phyloP scores from a whole-genome alignment of 2,888 invertebrate genomes.

The Rhagonycha lutea region DNA sequence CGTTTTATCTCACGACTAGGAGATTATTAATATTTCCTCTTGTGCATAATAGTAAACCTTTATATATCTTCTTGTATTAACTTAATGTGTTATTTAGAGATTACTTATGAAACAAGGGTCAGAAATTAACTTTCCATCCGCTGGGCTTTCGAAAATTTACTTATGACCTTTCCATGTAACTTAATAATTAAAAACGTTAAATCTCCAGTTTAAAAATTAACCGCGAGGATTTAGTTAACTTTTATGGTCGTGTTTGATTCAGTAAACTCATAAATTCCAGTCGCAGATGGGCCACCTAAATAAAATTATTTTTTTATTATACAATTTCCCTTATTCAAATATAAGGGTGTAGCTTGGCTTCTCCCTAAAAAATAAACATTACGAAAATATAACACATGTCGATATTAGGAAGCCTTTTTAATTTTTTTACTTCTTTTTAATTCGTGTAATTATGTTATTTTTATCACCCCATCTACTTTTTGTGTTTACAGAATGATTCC shows the following conservation, averaged over 20 bases:
- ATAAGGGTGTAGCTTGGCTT: constrained; percentile 22
- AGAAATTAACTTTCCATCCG: neutral
- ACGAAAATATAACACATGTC: constrained; percentile 27
- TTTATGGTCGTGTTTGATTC: constrained; percentile 18
- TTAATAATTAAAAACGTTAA: neutral
- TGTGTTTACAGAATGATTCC: neutral
- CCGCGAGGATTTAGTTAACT: neutral
- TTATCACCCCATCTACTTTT: neutral
- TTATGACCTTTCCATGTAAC: neutral
- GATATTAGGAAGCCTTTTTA: neutral
- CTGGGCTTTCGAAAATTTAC: neutral
- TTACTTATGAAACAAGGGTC: neutral
- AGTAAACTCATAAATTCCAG: constrained; percentile 32
- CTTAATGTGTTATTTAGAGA: neutral
- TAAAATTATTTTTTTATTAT: constrained; percentile 24
- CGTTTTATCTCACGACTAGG: neutral
- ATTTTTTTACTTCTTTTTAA: neutral
- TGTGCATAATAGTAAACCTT: neutral
- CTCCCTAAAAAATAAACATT: constrained; percentile 29
- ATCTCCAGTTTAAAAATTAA: neutral
- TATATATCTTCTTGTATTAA: neutral
- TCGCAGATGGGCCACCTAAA: constrained; percentile 30
- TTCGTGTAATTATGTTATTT: neutral
- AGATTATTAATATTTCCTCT: neutral
- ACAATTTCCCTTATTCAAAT: constrained; percentile 27